Conservation (phyloP, 2,797 vertebrate genomes). For the Paedocypris micromegethes region DNA sequence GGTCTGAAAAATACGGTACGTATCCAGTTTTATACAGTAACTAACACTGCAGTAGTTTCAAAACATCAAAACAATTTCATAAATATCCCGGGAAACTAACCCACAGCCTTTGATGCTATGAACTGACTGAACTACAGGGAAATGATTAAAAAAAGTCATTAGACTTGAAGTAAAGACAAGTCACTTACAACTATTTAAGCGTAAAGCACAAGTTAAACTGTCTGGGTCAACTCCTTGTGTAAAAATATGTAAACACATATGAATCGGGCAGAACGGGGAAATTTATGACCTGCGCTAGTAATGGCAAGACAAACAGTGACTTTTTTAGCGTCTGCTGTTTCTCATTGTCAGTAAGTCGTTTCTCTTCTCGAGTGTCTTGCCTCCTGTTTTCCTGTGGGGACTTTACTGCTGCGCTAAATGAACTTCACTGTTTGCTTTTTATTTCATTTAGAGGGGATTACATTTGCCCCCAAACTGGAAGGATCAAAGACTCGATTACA, state of each 20-base stretch:
- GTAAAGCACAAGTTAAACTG: too few species aligned
- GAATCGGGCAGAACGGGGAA: constrained; percentile 23
- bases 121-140: too few species aligned
- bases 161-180: too few species aligned
- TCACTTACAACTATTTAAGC: too few species aligned
- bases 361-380: constrained; percentile 36
- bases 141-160: too few species aligned
- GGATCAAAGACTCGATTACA: constrained; percentile 42
- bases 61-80: too few species aligned
- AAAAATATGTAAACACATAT: constrained; percentile 40
- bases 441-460: constrained; percentile 54
- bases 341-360: constrained; percentile 50
- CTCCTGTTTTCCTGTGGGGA: constrained; percentile 37
- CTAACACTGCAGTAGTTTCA: too few species aligned
- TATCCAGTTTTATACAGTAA: too few species aligned
- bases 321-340: constrained; percentile 46
- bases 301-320: constrained; percentile 33
- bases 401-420: constrained; percentile 42
- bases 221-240: constrained; percentile 44
- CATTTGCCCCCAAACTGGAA: constrained; percentile 47
- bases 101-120: too few species aligned
- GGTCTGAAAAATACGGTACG: too few species aligned
- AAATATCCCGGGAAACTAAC: too few species aligned
- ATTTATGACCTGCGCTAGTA: constrained; percentile 35
- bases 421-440: constrained; percentile 48